Evolutionary conservation across 2,113 vertebrate species (phyloP).

Genomic region (Stegostoma tigrinum): DNA sequence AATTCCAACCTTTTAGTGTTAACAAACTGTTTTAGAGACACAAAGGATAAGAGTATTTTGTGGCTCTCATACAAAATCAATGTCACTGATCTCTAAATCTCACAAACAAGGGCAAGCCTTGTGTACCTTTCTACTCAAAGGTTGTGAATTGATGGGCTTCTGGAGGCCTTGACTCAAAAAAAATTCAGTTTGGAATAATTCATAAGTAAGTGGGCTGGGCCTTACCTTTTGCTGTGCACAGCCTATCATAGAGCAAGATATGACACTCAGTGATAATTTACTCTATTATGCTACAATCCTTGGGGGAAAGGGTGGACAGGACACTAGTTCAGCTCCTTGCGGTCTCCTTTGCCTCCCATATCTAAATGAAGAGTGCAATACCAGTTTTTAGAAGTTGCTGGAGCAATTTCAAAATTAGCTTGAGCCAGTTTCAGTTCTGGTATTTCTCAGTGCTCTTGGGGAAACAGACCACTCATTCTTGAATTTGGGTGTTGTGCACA

Average conservation of each 20-base stretch:
- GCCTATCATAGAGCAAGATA: too few species aligned
- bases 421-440: not conserved
- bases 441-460: not conserved
- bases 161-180: too few species aligned
- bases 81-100: not conserved
- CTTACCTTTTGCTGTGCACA: too few species aligned
- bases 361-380: not conserved
- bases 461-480: not conserved
- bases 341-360: too few species aligned
- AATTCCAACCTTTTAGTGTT: not conserved
- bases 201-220: too few species aligned
- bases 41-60: not conserved
- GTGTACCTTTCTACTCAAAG: not conserved
- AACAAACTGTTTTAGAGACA: not conserved
- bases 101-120: too few species aligned
- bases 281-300: not conserved
- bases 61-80: not conserved
- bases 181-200: too few species aligned
- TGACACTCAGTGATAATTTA: too few species aligned
- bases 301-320: not conserved
- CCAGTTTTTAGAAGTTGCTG: not conserved
- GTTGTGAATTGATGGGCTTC: not conserved
- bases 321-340: not conserved
- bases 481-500: not conserved
- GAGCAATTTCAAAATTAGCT: not conserved